Percentiles rank a stretch among this genome's conserved stretches.
Evolutionary conservation across 2,888 invertebrate genomes (phyloP).

Genomic region (Megamerina dolium): DNA sequence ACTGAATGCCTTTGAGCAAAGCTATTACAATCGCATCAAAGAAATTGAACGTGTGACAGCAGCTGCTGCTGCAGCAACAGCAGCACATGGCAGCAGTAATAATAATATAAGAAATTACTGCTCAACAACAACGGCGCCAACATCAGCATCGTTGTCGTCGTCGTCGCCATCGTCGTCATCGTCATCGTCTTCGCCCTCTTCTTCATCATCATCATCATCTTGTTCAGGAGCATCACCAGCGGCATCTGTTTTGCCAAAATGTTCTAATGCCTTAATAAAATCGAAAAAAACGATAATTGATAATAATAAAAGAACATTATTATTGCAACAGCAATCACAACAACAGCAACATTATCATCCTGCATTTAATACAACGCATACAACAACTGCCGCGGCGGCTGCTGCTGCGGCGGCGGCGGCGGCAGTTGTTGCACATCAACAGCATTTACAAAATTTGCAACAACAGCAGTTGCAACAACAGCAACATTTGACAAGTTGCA

Average conservation of each 20-base stretch:
- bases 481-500: background rate
- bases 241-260: constrained; percentile 8
- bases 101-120: too few relatives aligned
- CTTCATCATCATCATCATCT: constrained; percentile 24
- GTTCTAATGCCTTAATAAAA: constrained; percentile 15
- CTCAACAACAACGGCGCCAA: constrained; percentile 1
- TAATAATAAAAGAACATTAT: too few relatives aligned
- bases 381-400: background rate
- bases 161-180: constrained; percentile 26
- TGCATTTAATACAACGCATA: background rate
- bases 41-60: constrained; percentile 35
- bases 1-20: constrained; percentile 43
- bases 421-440: constrained; percentile 22
- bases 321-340: constrained; percentile 12
- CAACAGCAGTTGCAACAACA: constrained; percentile 7
- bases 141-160: constrained; percentile 8
- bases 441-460: constrained; percentile 10
- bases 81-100: background rate
- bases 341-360: constrained; percentile 14
- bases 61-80: constrained; percentile 24
- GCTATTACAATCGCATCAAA: constrained; percentile 37
- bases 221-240: constrained; percentile 7
- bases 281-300: background rate
- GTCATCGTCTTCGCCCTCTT: constrained; percentile 31
- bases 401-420: constrained; percentile 25